A percentile compares a stretch with the other conserved stretches of the same genome.
These are phyloP conservation scores for Ecliptopera silaceata DNA, from an alignment of 2,888 invertebrate species.

Conservation along the genomic window DNA sequence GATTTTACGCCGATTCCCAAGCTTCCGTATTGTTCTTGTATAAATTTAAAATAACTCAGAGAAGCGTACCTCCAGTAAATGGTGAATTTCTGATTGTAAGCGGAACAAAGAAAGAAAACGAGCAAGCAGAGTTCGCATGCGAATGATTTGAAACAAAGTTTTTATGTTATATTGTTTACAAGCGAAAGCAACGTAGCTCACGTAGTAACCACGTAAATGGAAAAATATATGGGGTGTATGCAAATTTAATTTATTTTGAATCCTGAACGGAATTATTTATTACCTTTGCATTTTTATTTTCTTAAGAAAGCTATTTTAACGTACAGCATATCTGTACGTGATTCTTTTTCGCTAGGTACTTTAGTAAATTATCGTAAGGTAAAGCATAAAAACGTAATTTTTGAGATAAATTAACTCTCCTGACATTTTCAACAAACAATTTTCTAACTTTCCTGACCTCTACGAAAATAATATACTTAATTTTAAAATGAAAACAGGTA, in stretches of 20 bases:
- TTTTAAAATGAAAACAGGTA: slow-evolving; percentile 17
- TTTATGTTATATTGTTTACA: slow-evolving; percentile 28
- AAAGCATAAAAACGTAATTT: too few relatives aligned
- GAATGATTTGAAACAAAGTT: slow-evolving; percentile 38
- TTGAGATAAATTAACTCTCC: too few relatives aligned
- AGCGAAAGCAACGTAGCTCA: slow-evolving; percentile 24
- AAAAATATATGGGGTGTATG: slow-evolving; percentile 27
- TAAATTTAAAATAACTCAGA: slow-evolving; percentile 34
- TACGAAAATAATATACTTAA: slow-evolving; percentile 19
- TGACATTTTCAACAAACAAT: background rate
- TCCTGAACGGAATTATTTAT: background rate
- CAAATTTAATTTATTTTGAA: slow-evolving; percentile 19
- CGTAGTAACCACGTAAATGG: slow-evolving; percentile 27
- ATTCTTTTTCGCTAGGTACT: too few relatives aligned
- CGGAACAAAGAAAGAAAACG: slow-evolving; percentile 30
- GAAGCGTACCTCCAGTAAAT: slow-evolving; percentile 19
- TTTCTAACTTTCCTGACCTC: slow-evolving; percentile 6
- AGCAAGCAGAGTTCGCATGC: slow-evolving; percentile 35
- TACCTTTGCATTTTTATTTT: background rate
- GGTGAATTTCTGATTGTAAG: slow-evolving; percentile 21
- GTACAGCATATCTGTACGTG: too few relatives aligned
- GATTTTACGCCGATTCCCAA: slow-evolving; percentile 3
- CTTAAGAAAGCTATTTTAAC: background rate
- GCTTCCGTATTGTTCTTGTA: slow-evolving; percentile 25
- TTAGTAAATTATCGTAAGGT: too few relatives aligned